A percentile compares a stretch with the other conserved stretches of the same genome.
Evolutionary conservation across 2,888 invertebrate species (phyloP).

Genomic region (Chrysotoxum bicinctum): DNA sequence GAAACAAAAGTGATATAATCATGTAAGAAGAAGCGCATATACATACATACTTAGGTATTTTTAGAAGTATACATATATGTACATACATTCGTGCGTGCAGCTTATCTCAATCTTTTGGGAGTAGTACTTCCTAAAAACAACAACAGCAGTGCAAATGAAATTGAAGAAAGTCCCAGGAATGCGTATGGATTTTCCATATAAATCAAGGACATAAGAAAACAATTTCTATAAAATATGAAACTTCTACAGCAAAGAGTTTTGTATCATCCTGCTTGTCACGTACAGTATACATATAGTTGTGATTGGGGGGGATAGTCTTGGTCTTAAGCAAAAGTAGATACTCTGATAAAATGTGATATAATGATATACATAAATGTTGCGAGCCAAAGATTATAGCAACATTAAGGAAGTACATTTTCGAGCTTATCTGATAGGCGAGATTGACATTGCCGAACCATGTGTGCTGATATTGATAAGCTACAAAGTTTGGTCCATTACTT

Average conservation of each 20-base stretch:
- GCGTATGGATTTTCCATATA: conserved; percentile 47
- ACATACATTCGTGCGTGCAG: too few species aligned
- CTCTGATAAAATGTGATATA: neutral
- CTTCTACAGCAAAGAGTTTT: conserved; percentile 1
- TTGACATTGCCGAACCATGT: too few species aligned
- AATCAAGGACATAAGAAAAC: conserved; percentile 49
- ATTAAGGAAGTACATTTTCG: neutral
- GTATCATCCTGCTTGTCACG: conserved; percentile 23
- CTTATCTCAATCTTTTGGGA: conserved; percentile 30
- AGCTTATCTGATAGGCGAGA: too few species aligned
- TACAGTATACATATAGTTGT: neutral
- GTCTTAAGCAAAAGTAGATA: conserved; percentile 33
- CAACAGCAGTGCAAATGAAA: conserved; percentile 8
- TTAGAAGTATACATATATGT: too few species aligned
- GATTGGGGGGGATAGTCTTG: neutral
- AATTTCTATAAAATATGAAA: conserved; percentile 58
- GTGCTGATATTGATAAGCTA: neutral
- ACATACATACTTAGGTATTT: too few species aligned
- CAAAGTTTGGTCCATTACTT: neutral
- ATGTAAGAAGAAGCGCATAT: neutral
- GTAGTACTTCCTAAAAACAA: neutral
- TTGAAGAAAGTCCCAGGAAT: conserved; percentile 29
- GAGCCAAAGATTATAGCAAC: neutral
- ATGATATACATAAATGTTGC: conserved; percentile 12
- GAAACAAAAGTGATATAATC: conserved; percentile 27